phyloP scores from a whole-genome alignment of 2,113 vertebrate species.

The Lophura nycthemera region DNA sequence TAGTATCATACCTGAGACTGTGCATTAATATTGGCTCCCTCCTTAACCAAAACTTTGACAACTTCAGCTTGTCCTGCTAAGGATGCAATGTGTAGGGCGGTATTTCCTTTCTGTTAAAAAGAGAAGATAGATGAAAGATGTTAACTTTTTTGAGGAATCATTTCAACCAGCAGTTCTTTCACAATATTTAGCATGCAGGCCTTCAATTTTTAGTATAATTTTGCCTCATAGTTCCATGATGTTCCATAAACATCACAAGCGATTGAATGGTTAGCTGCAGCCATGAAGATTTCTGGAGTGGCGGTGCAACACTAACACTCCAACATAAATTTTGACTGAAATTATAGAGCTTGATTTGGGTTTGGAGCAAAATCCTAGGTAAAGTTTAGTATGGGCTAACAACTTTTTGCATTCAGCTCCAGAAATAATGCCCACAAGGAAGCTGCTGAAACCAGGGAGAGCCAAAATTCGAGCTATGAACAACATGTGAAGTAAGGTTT shows the following conservation, averaged over 20 bases:
- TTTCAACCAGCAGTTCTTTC: neutral
- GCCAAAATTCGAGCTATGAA: neutral
- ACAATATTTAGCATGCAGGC: neutral
- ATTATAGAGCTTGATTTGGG: neutral
- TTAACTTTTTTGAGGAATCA: neutral
- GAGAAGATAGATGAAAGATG: neutral
- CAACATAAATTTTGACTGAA: neutral
- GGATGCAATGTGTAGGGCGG: slow-evolving; percentile 96
- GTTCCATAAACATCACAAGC: neutral
- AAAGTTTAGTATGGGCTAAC: neutral
- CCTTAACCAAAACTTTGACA: slow-evolving; percentile 92
- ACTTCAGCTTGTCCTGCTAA: slow-evolving; percentile 94
- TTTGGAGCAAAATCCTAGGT: neutral
- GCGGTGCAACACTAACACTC: neutral
- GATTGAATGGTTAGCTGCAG: neutral
- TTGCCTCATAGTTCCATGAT: neutral
- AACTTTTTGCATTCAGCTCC: neutral
- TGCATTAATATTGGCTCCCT: slow-evolving; percentile 93
- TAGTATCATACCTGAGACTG: slow-evolving; percentile 90
- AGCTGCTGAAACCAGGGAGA: neutral
- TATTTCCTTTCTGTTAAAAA: slow-evolving; percentile 92
- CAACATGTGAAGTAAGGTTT: neutral
- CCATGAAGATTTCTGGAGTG: neutral
- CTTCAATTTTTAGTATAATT: neutral
- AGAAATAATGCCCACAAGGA: neutral